Base-by-base conservation (phyloP, 2,113 vertebrate species). In the Siniperca chuatsi region DNA sequence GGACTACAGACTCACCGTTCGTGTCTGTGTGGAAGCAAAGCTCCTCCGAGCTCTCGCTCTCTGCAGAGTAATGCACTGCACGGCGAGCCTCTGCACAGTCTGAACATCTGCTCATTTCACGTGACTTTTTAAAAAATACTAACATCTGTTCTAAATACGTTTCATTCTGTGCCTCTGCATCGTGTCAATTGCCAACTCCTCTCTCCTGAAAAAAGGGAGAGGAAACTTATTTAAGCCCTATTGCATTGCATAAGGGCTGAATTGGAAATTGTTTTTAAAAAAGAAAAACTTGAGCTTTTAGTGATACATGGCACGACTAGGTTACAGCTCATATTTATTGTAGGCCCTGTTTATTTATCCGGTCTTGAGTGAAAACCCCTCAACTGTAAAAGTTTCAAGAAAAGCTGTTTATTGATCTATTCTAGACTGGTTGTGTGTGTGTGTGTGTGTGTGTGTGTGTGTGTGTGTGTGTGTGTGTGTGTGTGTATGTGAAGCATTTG, bases 111-210 rank as follows among this genome's bases (percentile, higher is more conserved):
- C 97, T 97, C 95, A 73, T 81, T 96, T 96, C 97, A 97, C 96
- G 96, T 97, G 97, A 97, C 96, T 96, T 94, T 92, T 89, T 92
- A 85, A 95, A 96, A 97, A 96, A 95, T 94, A 93, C 92, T 89
- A 96, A 97, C 97, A 97, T 97, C 97, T 98, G 97, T 95, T 96
- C 96, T 96, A 97, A 97, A 97, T 96, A 97, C 96, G 95, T 96
- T 96, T 95, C 96, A 94, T 96, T 96, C 96, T 95, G 95, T 96
- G 97, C 96, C 96, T 96, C 96, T 95, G 95, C 95, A 92, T 95
- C 95, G 95, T 94, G 95, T 95, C 96, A 93, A 94, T 96, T 95
- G 96, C 96, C 95, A 96, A 93, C 89, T 91, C 83, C 78, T 86
- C 86, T 93, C 89, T 76, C 66, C 69, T 54, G 60, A 83, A 91